Base-by-base conservation (phyloP, 2,797 vertebrate species). In the Tapera naevia region DNA sequence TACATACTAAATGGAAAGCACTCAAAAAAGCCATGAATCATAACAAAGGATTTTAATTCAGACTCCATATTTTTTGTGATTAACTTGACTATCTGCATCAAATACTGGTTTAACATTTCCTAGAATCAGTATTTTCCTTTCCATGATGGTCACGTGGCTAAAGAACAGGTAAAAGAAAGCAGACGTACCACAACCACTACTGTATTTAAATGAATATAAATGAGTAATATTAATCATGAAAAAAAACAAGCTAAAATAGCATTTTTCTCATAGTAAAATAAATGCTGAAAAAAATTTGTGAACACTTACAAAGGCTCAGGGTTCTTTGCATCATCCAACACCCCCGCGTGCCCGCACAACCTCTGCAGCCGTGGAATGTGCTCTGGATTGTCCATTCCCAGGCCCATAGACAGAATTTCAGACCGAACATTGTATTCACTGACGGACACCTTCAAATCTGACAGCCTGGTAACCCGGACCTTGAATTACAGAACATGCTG, bases 311-410 rank as follows among this genome's bases (percentile, higher is more conserved):
- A 83, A 51, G 25, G 57, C 22, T 95, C 89, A n/a, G 70, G 73
- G 11, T 17, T 85, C 60, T 73, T 75, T 56, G 79, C 76, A 50
- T 2, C 35, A 71, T 72, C 5, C 23, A 72, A 21, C n/a, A 50
- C 61, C 50, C 91, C 24, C 15, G 70, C 5, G 19, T 48, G 86
- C 62, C 70, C 4, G 8, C 43, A 96, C 4, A 98, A 54, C 24
- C 61, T 96, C 84, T 94, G 93, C 88, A 98, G 94, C 41, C 94
- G 88, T 15, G 45, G 87, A 54, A 96, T 0, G 1, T 98, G 98
- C 28, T 97, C 96, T 11, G 98, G 95, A 92, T 98, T 98, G 81
- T 98, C 97, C 9, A 92, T 66, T 69, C 98, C 98, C 95, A 98
- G 93, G 48, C 98, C 98, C 13, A 61, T 97, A 1, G 97, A 97